phyloP scores from a whole-genome alignment of 2,888 invertebrate genomes.

The Eilema caniola region DNA sequence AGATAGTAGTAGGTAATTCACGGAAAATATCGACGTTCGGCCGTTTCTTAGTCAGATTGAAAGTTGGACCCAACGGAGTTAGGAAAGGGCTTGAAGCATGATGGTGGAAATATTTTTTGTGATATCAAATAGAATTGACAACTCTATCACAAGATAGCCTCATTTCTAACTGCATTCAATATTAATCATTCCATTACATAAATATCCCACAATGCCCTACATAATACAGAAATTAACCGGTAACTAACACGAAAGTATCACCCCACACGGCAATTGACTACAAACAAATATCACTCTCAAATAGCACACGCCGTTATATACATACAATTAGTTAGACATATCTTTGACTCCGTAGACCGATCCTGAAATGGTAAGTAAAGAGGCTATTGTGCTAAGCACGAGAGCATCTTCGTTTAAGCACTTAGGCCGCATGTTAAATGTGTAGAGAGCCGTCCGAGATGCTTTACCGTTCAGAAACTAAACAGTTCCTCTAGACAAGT shows the following conservation, averaged over 20 bases:
- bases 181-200: neutral
- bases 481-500: neutral
- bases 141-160: no score
- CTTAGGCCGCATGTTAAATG: neutral
- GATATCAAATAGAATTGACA: no score
- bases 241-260: neutral
- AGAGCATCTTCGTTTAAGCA: constrained; percentile 1
- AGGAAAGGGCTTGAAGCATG: no score
- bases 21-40: no score
- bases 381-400: neutral
- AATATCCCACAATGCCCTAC: neutral
- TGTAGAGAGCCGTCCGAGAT: neutral
- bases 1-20: no score
- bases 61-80: no score
- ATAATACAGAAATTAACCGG: neutral
- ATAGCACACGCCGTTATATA: neutral
- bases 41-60: no score
- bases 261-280: neutral
- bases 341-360: constrained; percentile 1
- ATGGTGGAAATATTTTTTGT: no score
- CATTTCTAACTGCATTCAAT: no score
- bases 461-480: neutral
- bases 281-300: neutral
- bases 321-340: neutral
- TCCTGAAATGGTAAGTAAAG: neutral